Evolutionary conservation across 2,113 vertebrate genomes (phyloP).

Genomic region (Amphilophus citrinellus): DNA sequence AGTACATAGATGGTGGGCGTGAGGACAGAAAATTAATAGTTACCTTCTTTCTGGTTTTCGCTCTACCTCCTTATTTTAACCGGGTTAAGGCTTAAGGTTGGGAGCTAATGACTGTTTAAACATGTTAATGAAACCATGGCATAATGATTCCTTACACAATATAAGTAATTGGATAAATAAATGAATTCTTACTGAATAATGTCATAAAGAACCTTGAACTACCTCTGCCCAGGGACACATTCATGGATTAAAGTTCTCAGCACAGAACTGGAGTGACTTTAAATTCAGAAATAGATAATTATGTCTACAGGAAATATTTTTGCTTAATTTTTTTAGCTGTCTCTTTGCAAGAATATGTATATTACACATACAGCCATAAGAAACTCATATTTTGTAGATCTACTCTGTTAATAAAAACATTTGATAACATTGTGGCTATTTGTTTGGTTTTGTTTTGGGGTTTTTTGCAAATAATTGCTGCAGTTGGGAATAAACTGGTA

Average conservation of each 20-base stretch:
- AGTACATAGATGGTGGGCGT: neutral
- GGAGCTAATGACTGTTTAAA: constrained; percentile 29
- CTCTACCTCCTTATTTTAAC: neutral
- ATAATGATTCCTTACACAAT: neutral
- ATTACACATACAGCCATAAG: neutral
- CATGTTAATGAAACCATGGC: constrained; percentile 1
- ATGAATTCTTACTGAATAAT: neutral
- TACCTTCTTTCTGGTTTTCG: constrained; percentile 30
- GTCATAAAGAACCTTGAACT: constrained; percentile 17
- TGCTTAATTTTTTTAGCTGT: neutral
- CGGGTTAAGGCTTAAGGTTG: constrained; percentile 28
- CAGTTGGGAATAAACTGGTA: neutral
- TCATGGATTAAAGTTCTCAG: no score
- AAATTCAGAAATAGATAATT: neutral
- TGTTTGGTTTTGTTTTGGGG: neutral
- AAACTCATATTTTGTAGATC: neutral
- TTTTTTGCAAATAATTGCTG: neutral
- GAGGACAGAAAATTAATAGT: constrained; percentile 40
- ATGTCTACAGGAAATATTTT: neutral
- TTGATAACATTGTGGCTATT: neutral
- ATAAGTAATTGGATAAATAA: constrained; percentile 36
- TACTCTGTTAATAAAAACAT: neutral
- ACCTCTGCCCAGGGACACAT: neutral
- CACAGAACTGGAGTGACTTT: no score
- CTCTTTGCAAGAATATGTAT: neutral